Evolutionary conservation across 92 coral and sea anemone genomes (phyloP).

Genomic region (Palythoa grandiflora): DNA sequence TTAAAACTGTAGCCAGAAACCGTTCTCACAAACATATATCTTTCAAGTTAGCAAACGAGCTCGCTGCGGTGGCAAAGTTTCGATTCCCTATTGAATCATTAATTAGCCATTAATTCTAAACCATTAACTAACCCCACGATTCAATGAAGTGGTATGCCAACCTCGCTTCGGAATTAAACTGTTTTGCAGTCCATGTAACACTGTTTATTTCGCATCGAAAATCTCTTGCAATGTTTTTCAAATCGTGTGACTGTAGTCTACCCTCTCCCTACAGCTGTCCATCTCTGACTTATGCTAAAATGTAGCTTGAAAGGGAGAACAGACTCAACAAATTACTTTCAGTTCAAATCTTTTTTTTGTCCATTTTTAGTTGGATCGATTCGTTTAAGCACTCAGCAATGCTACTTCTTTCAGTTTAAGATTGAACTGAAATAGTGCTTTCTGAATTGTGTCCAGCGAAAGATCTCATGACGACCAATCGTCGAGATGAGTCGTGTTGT

Average conservation of each 20-base stretch:
- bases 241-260: not conserved
- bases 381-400: not conserved
- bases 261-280: not conserved
- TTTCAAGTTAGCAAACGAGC: not conserved
- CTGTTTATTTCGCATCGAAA: not conserved
- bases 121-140: not conserved
- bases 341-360: not conserved
- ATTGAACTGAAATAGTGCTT: not conserved
- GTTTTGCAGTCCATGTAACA: not conserved
- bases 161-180: not conserved
- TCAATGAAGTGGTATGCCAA: not conserved
- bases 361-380: not conserved
- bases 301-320: not conserved
- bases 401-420: not conserved
- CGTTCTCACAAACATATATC: not conserved
- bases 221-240: not conserved
- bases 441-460: not conserved
- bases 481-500: not conserved
- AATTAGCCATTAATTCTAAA: not conserved
- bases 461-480: too few relatives aligned
- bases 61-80: not conserved
- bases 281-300: not conserved
- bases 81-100: slow-evolving; percentile 10
- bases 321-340: not conserved
- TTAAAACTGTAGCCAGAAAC: not conserved